These are phyloP conservation scores for Danio tinwini DNA, from an alignment of 2,797 vertebrate genomes.

Conservation along the genomic window DNA sequence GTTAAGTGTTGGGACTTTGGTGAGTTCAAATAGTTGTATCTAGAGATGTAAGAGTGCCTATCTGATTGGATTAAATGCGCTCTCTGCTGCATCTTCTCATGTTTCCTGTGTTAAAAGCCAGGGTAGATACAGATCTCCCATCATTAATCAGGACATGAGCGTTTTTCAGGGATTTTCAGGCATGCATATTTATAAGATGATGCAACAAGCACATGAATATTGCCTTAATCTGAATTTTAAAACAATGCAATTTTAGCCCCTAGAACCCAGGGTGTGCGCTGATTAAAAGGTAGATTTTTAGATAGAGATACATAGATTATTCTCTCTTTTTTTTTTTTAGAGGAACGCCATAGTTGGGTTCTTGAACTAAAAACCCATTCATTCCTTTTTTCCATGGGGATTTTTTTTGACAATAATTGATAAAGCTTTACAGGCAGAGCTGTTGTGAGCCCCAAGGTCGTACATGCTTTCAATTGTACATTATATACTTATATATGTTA, in stretches of 20 bases:
- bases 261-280: background rate
- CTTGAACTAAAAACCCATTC: too few relatives aligned
- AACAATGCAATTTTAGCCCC: constrained; percentile 22
- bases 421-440: too few relatives aligned
- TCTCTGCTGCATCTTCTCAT: background rate
- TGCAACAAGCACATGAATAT: constrained; percentile 27
- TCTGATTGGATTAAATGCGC: constrained; percentile 25
- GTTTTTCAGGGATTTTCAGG: constrained; percentile 28
- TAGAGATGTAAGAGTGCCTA: constrained; percentile 27
- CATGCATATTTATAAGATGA: constrained; percentile 44
- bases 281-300: too few relatives aligned
- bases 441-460: too few relatives aligned
- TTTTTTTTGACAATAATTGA: too few relatives aligned
- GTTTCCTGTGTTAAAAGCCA: constrained; percentile 17
- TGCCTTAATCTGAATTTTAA: constrained; percentile 28
- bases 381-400: too few relatives aligned
- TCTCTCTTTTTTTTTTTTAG: too few relatives aligned
- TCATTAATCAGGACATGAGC: constrained; percentile 37
- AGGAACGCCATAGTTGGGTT: too few relatives aligned
- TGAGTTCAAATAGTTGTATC: constrained; percentile 26
- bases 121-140: constrained; percentile 21
- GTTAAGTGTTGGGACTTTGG: constrained; percentile 38
- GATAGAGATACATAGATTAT: too few relatives aligned
- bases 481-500: too few relatives aligned
- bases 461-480: too few relatives aligned